These are phyloP conservation scores for Lordiphosa stackelbergi DNA, from an alignment of 1,140 invertebrate genomes.

Conservation along the genomic window DNA sequence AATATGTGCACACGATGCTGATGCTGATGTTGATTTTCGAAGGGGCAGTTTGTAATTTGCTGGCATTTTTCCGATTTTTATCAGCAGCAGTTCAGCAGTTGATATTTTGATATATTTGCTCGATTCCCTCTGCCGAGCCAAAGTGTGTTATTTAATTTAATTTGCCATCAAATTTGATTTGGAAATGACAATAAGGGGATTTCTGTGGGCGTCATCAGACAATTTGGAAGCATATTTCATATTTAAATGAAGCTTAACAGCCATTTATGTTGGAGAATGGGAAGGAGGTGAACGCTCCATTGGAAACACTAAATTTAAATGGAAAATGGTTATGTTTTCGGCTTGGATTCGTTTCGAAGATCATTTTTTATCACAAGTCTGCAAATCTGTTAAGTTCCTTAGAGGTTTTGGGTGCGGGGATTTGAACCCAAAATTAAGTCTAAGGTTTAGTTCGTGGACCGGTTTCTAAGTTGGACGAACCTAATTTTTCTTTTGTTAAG, in stretches of 20 bases:
- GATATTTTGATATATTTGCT: conserved; percentile 68
- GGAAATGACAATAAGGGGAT: neutral
- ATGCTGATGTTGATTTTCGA: conserved; percentile 16
- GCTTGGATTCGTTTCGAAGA: too few species aligned
- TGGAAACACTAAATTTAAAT: too few species aligned
- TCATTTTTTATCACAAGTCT: too few species aligned
- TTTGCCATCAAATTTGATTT: conserved; percentile 58
- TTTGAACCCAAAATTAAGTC: too few species aligned
- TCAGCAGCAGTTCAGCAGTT: conserved; percentile 23
- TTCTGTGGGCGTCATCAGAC: too few species aligned
- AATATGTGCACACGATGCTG: conserved; percentile 60
- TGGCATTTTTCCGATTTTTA: conserved; percentile 64
- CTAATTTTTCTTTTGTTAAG: too few species aligned
- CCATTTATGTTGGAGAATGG: neutral
- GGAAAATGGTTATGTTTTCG: too few species aligned
- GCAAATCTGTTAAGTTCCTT: too few species aligned
- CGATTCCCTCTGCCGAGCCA: conserved; percentile 21
- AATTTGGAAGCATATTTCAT: conserved; percentile 16
- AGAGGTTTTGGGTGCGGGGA: too few species aligned
- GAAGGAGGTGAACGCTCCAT: neutral
- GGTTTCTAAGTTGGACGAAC: too few species aligned
- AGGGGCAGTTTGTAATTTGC: conserved; percentile 67
- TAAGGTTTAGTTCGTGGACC: too few species aligned
- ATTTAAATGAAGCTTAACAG: conserved; percentile 22
- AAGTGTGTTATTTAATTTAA: conserved; percentile 59